A percentile compares a stretch with the other conserved stretches of the same genome.
Conservation (phyloP, 1,140 invertebrate genomes). For the Diachasmimorpha longicaudata region DNA sequence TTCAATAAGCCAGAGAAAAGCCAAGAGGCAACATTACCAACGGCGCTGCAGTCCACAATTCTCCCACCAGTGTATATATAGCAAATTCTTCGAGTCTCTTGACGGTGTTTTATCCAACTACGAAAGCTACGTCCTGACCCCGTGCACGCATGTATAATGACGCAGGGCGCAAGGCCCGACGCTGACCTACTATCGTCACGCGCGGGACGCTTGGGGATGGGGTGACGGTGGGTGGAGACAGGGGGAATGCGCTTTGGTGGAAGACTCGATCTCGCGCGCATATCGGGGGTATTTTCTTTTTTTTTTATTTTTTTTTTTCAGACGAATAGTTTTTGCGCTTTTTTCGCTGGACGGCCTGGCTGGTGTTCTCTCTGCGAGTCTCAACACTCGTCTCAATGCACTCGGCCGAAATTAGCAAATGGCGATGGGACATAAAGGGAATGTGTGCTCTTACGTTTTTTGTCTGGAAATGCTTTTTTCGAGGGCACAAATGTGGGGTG, state of each 20-base stretch:
- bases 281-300: neutral
- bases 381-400: conserved; percentile 5
- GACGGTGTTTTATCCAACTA: neutral
- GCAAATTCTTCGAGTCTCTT: neutral
- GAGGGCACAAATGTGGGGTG: neutral
- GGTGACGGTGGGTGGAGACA: neutral
- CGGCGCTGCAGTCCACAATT: conserved; percentile 22
- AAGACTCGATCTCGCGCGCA: neutral
- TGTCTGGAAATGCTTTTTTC: neutral
- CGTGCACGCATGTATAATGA: conserved; percentile 31
- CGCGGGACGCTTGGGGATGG: neutral
- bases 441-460: neutral
- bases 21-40: conserved; percentile 14
- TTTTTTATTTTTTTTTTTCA: neutral
- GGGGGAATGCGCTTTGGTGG: neutral
- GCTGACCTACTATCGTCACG: conserved; percentile 31
- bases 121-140: neutral
- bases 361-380: neutral
- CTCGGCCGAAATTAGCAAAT: conserved; percentile 5
- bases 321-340: neutral
- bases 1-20: neutral
- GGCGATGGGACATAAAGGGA: neutral
- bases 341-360: neutral
- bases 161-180: conserved; percentile 25
- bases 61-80: neutral